Base-by-base conservation (phyloP, 2,888 invertebrate species). In the Drosophila kuntzei region DNA sequence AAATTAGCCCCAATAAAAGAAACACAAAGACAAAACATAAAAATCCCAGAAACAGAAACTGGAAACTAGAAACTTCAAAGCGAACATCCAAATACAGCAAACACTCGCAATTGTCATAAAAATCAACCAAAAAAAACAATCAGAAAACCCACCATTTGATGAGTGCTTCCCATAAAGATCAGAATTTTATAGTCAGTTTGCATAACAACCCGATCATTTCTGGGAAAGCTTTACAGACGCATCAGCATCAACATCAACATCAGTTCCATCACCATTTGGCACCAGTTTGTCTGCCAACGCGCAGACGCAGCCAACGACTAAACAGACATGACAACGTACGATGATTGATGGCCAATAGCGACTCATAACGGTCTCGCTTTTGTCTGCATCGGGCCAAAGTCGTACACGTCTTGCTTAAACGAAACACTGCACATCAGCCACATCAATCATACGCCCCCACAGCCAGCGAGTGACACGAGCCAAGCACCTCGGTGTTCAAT, bases 281-380 rank as follows among this genome's bases (percentile, higher is more conserved):
- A 85, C 89, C 85, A 81, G 76, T 84, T 87, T 85, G 85, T 89
- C 85, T 85, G 76, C 89, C 84, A 87, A 87, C 80, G 80, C 87
- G 74, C 77, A 60, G 63, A 61, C 62, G 55, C 60, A 58, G 64
- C 39, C 39, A 63, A 57, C 67, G 58, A 53, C 61, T 58, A 18
- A 44, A 68, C 62, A 64, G 63, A 75, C 70, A 72, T 74, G 71
- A 79, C 79, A 74, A 62, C 36, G 71, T 62, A 57, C 58, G 47
- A 72, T 83, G 83, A 85, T 89, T 84, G 87, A 85, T 85, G 65
- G 69, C 71, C 68, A 71, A 76, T 76, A 72, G 62, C 65, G 64
- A 76, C 55, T 65, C 69, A 68, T 88, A 84, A 88, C 84, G 84
- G 89, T 86, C 66, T 65, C 39, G 51, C 59, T 68, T 66, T 82